phyloP scores from a whole-genome alignment of 2,888 invertebrate genomes.

The Cyaniris semiargus region DNA sequence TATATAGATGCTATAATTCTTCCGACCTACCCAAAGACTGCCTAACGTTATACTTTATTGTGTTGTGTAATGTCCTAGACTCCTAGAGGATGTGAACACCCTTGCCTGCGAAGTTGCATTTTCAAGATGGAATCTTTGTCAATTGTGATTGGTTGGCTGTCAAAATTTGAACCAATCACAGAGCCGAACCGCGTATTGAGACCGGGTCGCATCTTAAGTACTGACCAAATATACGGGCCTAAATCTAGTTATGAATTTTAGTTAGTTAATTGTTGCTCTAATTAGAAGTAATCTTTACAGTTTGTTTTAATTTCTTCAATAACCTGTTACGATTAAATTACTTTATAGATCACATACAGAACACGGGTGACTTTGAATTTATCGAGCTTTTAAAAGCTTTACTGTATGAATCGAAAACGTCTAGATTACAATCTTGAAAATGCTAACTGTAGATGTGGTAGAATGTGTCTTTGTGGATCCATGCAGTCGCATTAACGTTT shows the following conservation, averaged over 20 bases:
- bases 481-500: conserved; percentile 44
- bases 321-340: too few relatives aligned
- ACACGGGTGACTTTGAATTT: neutral
- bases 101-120: conserved; percentile 66
- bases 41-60: conserved; percentile 73
- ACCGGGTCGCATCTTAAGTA: too few relatives aligned
- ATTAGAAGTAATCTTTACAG: too few relatives aligned
- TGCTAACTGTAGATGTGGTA: conserved; percentile 61
- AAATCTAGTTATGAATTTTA: neutral
- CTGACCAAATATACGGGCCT: too few relatives aligned
- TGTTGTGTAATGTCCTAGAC: conserved; percentile 68
- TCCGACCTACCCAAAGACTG: conserved; percentile 82
- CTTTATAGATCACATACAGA: neutral
- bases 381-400: neutral
- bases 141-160: too few relatives aligned
- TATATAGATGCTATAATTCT: conserved; percentile 73
- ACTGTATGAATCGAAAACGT: neutral
- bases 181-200: too few relatives aligned
- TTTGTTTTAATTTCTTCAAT: too few relatives aligned
- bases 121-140: conserved; percentile 40
- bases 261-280: too few relatives aligned
- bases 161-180: too few relatives aligned
- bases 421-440: conserved; percentile 51
- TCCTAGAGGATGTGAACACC: conserved; percentile 62
- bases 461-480: conserved; percentile 56